phyloP scores from a whole-genome alignment of 30 jellyfish, hydroid and myxozoan genomes.

The Nemopilema nomurai region DNA sequence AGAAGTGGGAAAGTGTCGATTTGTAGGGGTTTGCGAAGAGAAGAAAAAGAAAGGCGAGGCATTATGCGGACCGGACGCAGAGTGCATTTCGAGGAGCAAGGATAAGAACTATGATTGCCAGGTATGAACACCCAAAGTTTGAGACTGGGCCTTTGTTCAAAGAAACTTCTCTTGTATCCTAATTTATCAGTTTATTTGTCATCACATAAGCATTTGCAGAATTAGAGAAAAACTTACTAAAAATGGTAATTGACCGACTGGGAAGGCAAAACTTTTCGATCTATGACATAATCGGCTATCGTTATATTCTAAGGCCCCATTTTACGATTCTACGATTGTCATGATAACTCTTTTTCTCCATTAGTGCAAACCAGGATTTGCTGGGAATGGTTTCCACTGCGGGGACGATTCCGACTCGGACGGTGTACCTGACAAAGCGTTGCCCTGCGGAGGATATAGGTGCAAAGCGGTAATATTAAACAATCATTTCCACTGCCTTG shows the following conservation, averaged over 20 bases:
- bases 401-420: constrained; percentile 86
- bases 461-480: constrained; percentile 82
- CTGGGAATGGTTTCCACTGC: constrained; percentile 90
- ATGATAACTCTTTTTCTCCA: background rate
- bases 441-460: constrained; percentile 68
- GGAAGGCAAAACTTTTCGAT: too few relatives aligned
- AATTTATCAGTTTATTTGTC: too few relatives aligned
- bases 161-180: too few relatives aligned
- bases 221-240: too few relatives aligned
- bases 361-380: constrained; percentile 88
- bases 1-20: constrained; percentile 71
- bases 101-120: constrained; percentile 69
- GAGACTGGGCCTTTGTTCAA: too few relatives aligned
- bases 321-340: too few relatives aligned
- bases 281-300: too few relatives aligned
- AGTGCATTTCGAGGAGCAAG: constrained; percentile 64
- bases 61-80: constrained; percentile 78
- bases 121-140: constrained; percentile 43
- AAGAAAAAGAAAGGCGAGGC: constrained; percentile 49
- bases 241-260: too few relatives aligned
- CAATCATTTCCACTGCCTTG: too few relatives aligned
- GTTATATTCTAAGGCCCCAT: too few relatives aligned
- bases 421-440: constrained; percentile 76
- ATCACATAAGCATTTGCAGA: too few relatives aligned
- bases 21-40: constrained; percentile 75